phyloP scores from a whole-genome alignment of 2,888 invertebrate genomes.

The Hydrotaea cyrtoneurina region DNA sequence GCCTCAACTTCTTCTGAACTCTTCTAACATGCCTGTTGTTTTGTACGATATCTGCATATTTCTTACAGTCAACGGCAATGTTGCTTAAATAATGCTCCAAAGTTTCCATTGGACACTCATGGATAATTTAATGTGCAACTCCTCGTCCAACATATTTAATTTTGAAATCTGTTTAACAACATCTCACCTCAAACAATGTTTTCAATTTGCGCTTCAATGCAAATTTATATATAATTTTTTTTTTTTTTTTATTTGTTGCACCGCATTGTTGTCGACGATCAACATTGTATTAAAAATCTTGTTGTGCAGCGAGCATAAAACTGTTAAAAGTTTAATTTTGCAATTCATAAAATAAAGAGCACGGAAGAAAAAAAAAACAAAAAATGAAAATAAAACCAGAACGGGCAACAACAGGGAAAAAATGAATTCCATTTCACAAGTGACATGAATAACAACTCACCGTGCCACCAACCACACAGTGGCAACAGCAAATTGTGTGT shows the following conservation, averaged over 20 bases:
- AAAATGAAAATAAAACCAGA: conserved; percentile 55
- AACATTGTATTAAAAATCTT: conserved; percentile 12
- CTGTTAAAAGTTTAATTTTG: conserved; percentile 66
- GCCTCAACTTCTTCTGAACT: no score
- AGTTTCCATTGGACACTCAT: no score
- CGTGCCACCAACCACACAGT: conserved; percentile 24
- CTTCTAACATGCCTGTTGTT: no score
- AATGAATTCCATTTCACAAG: conserved; percentile 41
- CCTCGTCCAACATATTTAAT: background rate
- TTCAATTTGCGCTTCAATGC: conserved; percentile 23
- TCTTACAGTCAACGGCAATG: no score
- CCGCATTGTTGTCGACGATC: background rate
- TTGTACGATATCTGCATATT: no score
- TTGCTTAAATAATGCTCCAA: no score
- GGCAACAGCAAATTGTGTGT: background rate
- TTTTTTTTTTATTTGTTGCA: background rate
- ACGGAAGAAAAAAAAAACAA: no score
- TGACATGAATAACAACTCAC: conserved; percentile 45
- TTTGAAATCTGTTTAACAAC: conserved; percentile 28
- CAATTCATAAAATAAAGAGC: conserved; percentile 53
- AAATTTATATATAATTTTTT: conserved; percentile 24
- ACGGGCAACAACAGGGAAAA: background rate
- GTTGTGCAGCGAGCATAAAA: conserved; percentile 42
- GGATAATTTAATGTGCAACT: no score
- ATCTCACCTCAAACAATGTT: conserved; percentile 32